phyloP scores from a whole-genome alignment of 2,797 vertebrate genomes.

The Falco cherrug region DNA sequence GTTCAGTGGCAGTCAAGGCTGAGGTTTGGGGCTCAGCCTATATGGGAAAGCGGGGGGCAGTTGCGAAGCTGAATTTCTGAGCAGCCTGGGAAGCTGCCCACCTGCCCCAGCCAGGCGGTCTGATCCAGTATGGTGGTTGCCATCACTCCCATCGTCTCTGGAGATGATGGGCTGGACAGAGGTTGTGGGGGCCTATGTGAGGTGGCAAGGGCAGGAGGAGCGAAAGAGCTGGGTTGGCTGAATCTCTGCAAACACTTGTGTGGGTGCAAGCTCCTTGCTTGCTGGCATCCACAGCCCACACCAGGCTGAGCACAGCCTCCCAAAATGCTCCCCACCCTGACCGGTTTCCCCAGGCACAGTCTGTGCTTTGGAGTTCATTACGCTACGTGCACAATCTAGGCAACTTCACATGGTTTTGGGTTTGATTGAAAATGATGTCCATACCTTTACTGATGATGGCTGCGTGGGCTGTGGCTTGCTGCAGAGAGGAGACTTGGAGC shows the following conservation, averaged over 20 bases:
- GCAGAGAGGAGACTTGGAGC: neutral
- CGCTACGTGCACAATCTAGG: rapidly evolving
- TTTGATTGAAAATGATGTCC: neutral
- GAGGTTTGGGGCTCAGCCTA: neutral
- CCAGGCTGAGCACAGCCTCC: rapidly evolving
- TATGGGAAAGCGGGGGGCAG: neutral
- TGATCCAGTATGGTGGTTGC: neutral
- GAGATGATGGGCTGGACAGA: neutral
- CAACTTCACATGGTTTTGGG: neutral
- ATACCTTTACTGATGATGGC: rapidly evolving
- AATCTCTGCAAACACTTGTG: neutral
- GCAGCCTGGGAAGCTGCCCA: neutral
- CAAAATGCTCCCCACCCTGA: neutral
- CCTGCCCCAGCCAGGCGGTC: neutral
- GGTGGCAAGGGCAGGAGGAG: neutral
- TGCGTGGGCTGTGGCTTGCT: neutral
- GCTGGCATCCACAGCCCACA: rapidly evolving
- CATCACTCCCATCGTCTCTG: neutral
- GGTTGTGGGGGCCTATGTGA: rapidly evolving
- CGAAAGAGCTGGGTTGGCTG: rapidly evolving
- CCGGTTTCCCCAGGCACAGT: neutral
- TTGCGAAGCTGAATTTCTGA: neutral
- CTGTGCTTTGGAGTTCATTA: rapidly evolving
- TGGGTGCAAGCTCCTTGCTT: rapidly evolving
- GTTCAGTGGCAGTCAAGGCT: neutral